Evolutionary conservation across 1,140 invertebrate species (phyloP), one percentile per base, ranked within the genome.

Genomic region (Hetaerina americana): DNA sequence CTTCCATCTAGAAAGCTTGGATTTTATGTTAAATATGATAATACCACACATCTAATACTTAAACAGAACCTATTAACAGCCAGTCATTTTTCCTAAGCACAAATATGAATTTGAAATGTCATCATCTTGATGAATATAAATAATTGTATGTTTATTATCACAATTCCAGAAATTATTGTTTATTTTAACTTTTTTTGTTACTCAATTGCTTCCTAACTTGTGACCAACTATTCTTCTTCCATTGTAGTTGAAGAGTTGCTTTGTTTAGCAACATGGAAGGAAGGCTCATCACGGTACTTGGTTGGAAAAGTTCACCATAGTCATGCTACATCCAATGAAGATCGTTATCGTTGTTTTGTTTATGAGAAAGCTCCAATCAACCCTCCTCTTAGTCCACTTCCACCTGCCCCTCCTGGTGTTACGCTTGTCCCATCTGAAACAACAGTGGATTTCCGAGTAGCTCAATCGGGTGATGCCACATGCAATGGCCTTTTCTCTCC

Each of bases 241-340:
- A 77, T 85, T 84, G 57, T 82, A 94, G 92, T 89, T 71, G 90
- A 93, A 78, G 91, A 93, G 80, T 81, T 94, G 27, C 86, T 90
- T 77, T 95, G 92, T 77, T 80, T 93, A 66, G 92, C 90, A 0
- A 87, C 87, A 18, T 95, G 92, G 92, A 92, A 91, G 79, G 92
- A 94, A 78, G 91, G 92, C 57, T 92, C 90, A 69, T 87, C 88
- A 8, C 84, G 88, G 73, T 94, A 94, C 79, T 83, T 94, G 29
- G 89, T 94, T 49, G 92, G 91, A 0, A 85, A 85, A 79, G 77
- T 87, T 77, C 80, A 81, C 72, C 80, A 85, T 77, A 78, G 78
- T 73, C 84, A 83, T 72, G 81, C 82, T 27, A 81, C 81, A 24
- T 82, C 81, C 26, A 82, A 87, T 77, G 86, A 88, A 78, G 85